Conservation (phyloP, 2,113 vertebrate genomes). For the Heloderma charlesbogerti region DNA sequence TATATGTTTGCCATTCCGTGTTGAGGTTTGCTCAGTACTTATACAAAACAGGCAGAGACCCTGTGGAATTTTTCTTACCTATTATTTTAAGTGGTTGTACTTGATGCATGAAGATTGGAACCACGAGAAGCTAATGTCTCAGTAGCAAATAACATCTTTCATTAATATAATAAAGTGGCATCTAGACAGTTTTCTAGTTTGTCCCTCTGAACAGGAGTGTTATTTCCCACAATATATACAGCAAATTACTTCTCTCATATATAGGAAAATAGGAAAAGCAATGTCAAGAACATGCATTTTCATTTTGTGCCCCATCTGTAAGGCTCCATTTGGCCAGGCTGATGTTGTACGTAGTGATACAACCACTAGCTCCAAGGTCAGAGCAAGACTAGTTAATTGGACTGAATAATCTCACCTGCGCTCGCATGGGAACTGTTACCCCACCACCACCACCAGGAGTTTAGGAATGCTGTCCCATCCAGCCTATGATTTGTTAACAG, state of each 20-base stretch:
- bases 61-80: constrained; percentile 18
- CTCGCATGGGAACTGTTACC: no score
- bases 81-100: constrained; percentile 1
- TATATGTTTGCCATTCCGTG: constrained; percentile 26
- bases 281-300: no score
- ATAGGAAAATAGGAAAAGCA: neutral
- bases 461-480: no score
- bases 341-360: no score
- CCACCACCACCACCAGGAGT: no score
- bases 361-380: no score
- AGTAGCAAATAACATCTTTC: neutral
- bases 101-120: neutral
- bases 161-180: neutral
- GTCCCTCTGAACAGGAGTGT: neutral
- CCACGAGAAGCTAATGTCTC: neutral
- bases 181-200: neutral
- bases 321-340: no score
- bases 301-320: no score
- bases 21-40: constrained; percentile 44
- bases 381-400: no score
- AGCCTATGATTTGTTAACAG: no score
- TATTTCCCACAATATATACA: neutral
- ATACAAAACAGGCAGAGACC: constrained; percentile 44
- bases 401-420: no score
- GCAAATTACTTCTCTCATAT: neutral